Evolutionary conservation across 2,113 vertebrate genomes (phyloP).

Genomic region (Lepisosteus oculatus): DNA sequence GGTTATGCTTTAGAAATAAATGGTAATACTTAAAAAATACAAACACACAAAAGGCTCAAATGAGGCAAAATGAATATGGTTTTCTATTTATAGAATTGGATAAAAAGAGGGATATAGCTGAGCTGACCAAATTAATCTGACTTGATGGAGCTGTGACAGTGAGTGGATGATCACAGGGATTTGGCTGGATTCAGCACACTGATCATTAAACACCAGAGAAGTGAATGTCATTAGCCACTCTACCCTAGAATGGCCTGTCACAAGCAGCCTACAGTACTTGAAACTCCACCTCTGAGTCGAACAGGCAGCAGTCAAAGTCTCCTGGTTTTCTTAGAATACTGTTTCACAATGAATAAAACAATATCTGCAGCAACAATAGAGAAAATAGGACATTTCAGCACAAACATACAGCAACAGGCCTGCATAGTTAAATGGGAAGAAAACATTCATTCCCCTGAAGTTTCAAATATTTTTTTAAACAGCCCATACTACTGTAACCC

Average conservation of each 20-base stretch:
- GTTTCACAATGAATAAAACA: not conserved
- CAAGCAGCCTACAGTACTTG: too few relatives aligned
- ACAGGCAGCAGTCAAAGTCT: not conserved
- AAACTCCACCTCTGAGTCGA: not conserved
- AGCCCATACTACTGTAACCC: not conserved
- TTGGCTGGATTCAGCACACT: not conserved
- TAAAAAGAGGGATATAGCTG: not conserved
- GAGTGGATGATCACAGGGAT: not conserved
- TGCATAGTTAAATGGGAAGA: not conserved
- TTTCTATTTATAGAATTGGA: not conserved
- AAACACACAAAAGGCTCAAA: not conserved
- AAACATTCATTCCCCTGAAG: not conserved
- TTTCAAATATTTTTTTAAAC: not conserved
- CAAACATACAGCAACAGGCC: not conserved
- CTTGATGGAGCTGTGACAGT: not conserved
- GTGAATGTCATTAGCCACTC: not conserved
- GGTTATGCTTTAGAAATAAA: not conserved
- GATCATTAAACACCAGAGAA: not conserved
- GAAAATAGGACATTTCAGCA: not conserved
- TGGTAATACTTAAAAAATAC: not conserved
- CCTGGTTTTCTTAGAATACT: not conserved
- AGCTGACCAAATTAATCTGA: not conserved
- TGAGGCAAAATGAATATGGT: not conserved
- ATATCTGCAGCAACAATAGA: too few relatives aligned
- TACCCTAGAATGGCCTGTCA: too few relatives aligned